phyloP scores from a whole-genome alignment of 2,888 invertebrate species.

The Pheosia gnoma region DNA sequence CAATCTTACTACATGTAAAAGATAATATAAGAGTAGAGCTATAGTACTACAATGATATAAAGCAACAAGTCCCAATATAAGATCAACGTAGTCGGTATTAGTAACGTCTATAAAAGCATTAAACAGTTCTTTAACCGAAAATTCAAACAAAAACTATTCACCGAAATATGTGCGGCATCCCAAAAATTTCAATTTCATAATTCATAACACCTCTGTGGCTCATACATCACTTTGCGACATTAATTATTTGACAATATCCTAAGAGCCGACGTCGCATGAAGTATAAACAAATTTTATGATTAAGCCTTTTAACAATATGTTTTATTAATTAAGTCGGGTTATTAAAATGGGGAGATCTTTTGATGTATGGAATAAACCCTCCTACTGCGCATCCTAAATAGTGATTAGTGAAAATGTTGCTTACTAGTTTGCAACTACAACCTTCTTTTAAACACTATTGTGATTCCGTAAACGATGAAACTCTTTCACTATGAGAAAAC shows the following conservation, averaged over 20 bases:
- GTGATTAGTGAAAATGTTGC: no score
- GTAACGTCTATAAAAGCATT: no score
- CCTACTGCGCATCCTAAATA: background rate
- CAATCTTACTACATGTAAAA: no score
- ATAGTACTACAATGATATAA: no score
- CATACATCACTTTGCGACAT: conserved; percentile 5
- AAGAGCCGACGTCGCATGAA: conserved; percentile 6
- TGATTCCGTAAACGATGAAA: no score
- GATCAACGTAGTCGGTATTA: no score
- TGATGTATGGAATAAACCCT: background rate
- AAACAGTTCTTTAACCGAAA: no score
- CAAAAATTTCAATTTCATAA: conserved; percentile 7
- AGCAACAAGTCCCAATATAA: no score
- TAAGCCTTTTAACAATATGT: background rate
- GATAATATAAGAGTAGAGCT: no score
- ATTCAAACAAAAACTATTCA: conserved; percentile 4
- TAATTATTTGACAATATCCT: conserved; percentile 13
- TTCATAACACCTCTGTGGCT: background rate
- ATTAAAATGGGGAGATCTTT: background rate
- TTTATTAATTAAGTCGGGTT: background rate
- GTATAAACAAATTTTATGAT: background rate
- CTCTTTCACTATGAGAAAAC: no score
- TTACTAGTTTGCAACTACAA: no score
- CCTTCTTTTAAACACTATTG: no score
- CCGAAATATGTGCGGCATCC: background rate